Evolutionary conservation across 2,888 invertebrate genomes (phyloP).

Genomic region (Atrina japonica): DNA sequence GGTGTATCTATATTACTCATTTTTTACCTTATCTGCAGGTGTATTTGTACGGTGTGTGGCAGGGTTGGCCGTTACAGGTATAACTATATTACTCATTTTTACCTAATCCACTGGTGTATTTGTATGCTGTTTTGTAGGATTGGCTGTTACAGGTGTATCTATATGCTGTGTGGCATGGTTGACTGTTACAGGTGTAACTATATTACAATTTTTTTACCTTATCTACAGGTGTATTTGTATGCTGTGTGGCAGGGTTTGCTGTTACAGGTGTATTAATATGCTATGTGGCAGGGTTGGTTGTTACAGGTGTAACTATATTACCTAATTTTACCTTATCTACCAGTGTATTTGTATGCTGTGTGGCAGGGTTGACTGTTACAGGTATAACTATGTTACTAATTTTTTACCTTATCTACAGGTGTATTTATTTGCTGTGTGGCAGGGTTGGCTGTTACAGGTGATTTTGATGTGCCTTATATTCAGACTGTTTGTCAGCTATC

Average conservation of each 20-base stretch:
- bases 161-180: neutral
- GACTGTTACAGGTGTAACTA: slow-evolving; percentile 79
- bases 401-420: slow-evolving; percentile 68
- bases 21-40: neutral
- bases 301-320: slow-evolving; percentile 7
- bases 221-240: too few species aligned
- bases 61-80: neutral
- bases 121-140: too few species aligned
- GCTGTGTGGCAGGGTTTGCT: neutral
- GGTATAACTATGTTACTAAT: too few species aligned
- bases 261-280: too few species aligned
- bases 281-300: slow-evolving; percentile 1
- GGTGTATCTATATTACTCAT: too few species aligned
- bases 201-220: slow-evolving; percentile 54
- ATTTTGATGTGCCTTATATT: slow-evolving; percentile 77
- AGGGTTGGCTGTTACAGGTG: slow-evolving; percentile 79
- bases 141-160: too few species aligned
- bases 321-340: too few species aligned
- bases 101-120: too few species aligned
- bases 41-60: too few species aligned
- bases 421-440: slow-evolving; percentile 80
- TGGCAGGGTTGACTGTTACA: slow-evolving; percentile 4
- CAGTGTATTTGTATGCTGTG: too few species aligned
- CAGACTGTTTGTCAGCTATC: slow-evolving; percentile 79
- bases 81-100: too few species aligned